These are phyloP conservation scores for Pseudomyrmex cubaensis DNA, from an alignment of 1,140 invertebrate genomes.

Conservation along the genomic window DNA sequence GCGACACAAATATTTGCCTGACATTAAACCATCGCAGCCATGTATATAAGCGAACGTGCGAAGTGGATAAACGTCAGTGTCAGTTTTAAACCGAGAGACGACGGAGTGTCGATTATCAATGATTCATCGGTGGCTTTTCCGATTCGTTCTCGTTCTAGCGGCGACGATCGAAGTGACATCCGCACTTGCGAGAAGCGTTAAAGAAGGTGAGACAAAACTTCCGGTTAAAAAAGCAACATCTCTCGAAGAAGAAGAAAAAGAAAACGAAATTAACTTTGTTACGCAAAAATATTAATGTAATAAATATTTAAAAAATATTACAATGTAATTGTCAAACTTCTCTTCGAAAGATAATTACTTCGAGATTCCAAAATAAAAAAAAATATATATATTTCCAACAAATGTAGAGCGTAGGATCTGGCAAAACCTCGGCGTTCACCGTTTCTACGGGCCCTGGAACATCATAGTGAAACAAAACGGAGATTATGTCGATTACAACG, in stretches of 20 bases:
- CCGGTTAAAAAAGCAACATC: background rate
- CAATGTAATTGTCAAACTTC: no score
- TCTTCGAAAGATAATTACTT: background rate
- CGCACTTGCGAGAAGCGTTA: constrained; percentile 1
- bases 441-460: constrained; percentile 34
- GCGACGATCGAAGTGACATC: background rate
- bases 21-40: background rate
- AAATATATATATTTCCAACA: background rate
- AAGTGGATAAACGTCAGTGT: constrained; percentile 10
- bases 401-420: background rate
- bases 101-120: constrained; percentile 33
- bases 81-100: constrained; percentile 22
- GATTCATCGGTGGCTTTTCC: background rate
- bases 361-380: background rate
- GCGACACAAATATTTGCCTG: constrained; percentile 25
- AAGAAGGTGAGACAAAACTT: constrained; percentile 3
- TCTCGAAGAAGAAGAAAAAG: background rate
- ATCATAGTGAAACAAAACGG: constrained; percentile 49
- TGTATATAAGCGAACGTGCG: constrained; percentile 26
- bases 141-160: background rate
- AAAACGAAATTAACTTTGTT: background rate
- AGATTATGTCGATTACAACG: constrained; percentile 53
- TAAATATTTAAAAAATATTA: no score
- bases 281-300: no score
- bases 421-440: background rate